Evolutionary conservation across 2,113 vertebrate genomes (phyloP), one percentile per base, ranked within the genome.

Genomic region (Oncorhynchus clarkii): DNA sequence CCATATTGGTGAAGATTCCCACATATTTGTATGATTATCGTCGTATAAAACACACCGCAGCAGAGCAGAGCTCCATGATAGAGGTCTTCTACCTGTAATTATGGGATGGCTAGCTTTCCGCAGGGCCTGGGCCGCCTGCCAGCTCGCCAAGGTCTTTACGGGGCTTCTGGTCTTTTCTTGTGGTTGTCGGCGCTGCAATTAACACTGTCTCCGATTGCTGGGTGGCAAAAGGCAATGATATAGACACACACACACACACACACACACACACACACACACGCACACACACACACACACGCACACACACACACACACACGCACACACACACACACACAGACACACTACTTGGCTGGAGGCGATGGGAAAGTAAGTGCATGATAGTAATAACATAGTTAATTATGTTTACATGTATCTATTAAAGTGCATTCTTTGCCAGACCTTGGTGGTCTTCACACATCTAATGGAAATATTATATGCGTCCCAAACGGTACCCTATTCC

Each of bases 341-440:
- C 39, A 45, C 9, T 3, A 9, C 93, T 91, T 92, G 92, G 95
- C 96, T 96, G 93, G 91, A 92, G 96, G 96, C 94, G 88, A 95
- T 93, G 95, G 94, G 95, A 96, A 96, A 96, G 95, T 96, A 96
- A 95, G 94, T 94, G 87, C 85, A 88, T 91, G 90, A 92, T 95
- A 95, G 95, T 95, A 95, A 97, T 96, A 97, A 96, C 95, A 95
- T 94, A 96, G 95, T 96, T 97, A 98, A 98, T 98, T 97, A 94
- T 93, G 93, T 94, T 93, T 97, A 95, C 94, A 96, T 95, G 96
- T 98, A 97, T 95, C 94, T 96, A 95, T 96, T 96, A 96, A 94
- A 92, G 83, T 82, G 90, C 87, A 87, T 86, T 89, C 92, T 93
- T 94, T 90, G 91, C 88, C 85, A 88, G 91, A 94, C 90, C 92